phyloP scores from a whole-genome alignment of 2,113 vertebrate genomes.

The Cebus imitator region DNA sequence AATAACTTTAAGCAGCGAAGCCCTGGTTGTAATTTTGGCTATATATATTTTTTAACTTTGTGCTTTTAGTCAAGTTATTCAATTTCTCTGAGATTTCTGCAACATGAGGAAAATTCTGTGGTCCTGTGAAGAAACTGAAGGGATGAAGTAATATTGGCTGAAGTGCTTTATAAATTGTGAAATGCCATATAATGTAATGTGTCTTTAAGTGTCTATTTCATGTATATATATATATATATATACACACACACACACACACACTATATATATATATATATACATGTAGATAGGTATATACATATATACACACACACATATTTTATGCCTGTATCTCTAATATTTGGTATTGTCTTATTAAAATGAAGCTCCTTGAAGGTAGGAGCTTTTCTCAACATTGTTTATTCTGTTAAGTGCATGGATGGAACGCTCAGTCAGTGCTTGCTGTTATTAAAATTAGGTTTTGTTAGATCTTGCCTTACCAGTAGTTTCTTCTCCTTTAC shows the following conservation, averaged over 20 bases:
- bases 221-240: not conserved
- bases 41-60: conserved; percentile 4
- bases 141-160: not conserved
- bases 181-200: not conserved
- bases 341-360: conserved; percentile 29
- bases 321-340: not conserved
- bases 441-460: not conserved
- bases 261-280: too few relatives aligned
- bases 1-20: not conserved
- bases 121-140: not conserved
- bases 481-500: not conserved
- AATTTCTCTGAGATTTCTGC: not conserved
- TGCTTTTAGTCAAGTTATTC: conserved; percentile 27
- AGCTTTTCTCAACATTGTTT: not conserved
- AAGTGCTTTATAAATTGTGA: conserved; percentile 22
- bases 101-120: not conserved
- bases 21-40: not conserved
- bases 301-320: not conserved
- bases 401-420: not conserved
- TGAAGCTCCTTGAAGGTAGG: not conserved
- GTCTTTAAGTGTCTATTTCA: not conserved
- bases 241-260: too few relatives aligned
- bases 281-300: not conserved
- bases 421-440: not conserved
- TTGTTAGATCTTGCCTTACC: not conserved